phyloP scores from a whole-genome alignment of 2,888 invertebrate species.

The Xylocampa areola region DNA sequence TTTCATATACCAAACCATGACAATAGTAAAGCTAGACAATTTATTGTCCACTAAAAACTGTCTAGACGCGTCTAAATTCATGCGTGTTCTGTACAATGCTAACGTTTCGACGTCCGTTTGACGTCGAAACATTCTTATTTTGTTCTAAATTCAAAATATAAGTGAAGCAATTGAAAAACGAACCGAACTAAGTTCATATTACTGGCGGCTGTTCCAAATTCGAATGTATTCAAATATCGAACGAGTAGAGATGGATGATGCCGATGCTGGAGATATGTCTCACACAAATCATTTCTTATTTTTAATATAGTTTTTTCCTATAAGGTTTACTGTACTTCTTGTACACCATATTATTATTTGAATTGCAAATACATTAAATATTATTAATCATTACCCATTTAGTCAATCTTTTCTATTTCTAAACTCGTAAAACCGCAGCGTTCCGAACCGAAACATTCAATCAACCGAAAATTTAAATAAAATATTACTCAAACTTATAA shows the following conservation, averaged over 20 bases:
- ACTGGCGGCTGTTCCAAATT: constrained; percentile 86
- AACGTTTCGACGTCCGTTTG: constrained; percentile 55
- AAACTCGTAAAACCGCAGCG: constrained; percentile 69
- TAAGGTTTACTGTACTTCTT: constrained; percentile 57
- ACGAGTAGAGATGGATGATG: constrained; percentile 81
- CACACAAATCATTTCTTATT: constrained; percentile 73
- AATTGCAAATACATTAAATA: constrained; percentile 73
- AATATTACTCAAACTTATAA: constrained; percentile 87
- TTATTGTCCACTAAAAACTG: constrained; percentile 72
- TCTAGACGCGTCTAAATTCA: constrained; percentile 72
- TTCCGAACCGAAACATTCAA: constrained; percentile 83
- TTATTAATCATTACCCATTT: constrained; percentile 67
- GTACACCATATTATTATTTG: constrained; percentile 64
- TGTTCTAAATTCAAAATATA: constrained; percentile 88
- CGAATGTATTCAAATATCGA: constrained; percentile 88
- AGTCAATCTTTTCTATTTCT: constrained; percentile 58
- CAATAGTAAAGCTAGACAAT: constrained; percentile 75
- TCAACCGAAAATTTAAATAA: constrained; percentile 87
- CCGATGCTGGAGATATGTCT: constrained; percentile 76
- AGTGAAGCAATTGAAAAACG: constrained; percentile 89
- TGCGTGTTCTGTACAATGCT: constrained; percentile 51
- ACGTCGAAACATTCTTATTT: constrained; percentile 73
- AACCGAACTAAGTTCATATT: constrained; percentile 87
- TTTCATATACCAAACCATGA: constrained; percentile 72
- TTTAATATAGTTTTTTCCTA: constrained; percentile 59